Evolutionary conservation across 2,797 vertebrate species (phyloP), one percentile per base, ranked within the genome.

Genomic region (Acanthis flammea): DNA sequence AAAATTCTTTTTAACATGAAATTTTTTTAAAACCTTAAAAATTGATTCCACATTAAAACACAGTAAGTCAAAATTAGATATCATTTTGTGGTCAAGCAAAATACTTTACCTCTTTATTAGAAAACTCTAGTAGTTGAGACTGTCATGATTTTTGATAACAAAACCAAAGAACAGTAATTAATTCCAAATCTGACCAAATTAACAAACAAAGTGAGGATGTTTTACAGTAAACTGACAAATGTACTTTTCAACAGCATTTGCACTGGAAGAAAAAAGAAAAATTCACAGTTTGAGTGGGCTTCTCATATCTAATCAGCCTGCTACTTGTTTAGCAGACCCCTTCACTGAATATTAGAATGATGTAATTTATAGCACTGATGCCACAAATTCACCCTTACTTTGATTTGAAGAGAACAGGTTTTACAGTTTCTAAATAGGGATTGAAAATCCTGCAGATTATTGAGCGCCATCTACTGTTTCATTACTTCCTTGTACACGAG

Each of bases 381-480:
- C 11, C 42, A 68, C 22, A 82, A 76, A 61, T 68, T 68, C 66
- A 44, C 17, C 14, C 7, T 42, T 53, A 53, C 24, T 90, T 83
- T 84, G 68, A 66, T 45, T 33, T 53, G 30, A 67, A 72, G 16
- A 42, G 7, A 91, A n/a, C 5, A 47, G 19, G 28, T 60, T 77
- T 75, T 54, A 54, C 31, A 21, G 19, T 19, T 92, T 57, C 17
- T 35, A 63, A 73, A 89, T 65, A 30, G 14, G 22, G 48, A 50
- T 35, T 71, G 7, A 50, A 89, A 79, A 77, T 86, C 61, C 58
- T 65, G 25, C 39, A 90, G 42, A 92, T 62, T 83, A 77, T 53
- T 90, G 91, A 90, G 95, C 85, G 91, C 93, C 95, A 96, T 77
- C 95, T 96, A 77, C 91, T 77, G 93, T 94, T 77, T 61, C 48